Percentiles rank a stretch among this genome's conserved stretches.
Evolutionary conservation across 2,797 vertebrate genomes (phyloP).

Genomic region (Simalia tracyae): DNA sequence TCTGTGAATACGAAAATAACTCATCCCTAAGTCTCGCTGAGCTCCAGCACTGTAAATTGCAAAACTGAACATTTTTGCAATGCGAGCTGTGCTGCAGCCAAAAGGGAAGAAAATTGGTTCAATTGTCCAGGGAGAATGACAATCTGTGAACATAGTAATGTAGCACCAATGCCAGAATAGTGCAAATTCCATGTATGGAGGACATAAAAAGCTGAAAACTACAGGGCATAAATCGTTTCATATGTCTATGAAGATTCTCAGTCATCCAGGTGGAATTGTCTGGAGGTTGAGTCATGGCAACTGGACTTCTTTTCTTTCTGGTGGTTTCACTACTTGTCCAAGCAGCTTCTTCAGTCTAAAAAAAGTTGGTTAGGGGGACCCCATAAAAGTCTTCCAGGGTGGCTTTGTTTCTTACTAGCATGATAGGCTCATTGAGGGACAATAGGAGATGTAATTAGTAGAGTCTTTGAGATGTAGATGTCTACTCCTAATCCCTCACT

Average conservation of each 20-base stretch:
- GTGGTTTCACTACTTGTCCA: too few relatives aligned
- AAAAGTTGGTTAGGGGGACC: too few relatives aligned
- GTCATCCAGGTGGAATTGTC: too few relatives aligned
- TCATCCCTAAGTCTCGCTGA: not conserved
- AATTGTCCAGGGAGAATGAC: not conserved
- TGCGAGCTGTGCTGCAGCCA: not conserved
- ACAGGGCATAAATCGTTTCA: not conserved
- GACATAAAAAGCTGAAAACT: not conserved
- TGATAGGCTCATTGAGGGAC: too few relatives aligned
- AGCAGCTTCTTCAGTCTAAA: too few relatives aligned
- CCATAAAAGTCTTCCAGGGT: too few relatives aligned
- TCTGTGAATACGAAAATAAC: not conserved
- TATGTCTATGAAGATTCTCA: not conserved
- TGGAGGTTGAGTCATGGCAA: too few relatives aligned
- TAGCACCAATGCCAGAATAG: not conserved
- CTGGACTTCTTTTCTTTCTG: too few relatives aligned
- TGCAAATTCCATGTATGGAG: not conserved
- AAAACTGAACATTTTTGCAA: not conserved
- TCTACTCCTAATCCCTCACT: too few relatives aligned
- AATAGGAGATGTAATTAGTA: too few relatives aligned
- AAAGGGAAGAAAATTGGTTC: not conserved
- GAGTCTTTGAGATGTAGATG: too few relatives aligned
- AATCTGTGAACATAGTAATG: not conserved
- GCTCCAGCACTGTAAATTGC: not conserved
- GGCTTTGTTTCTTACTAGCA: too few relatives aligned